These are phyloP conservation scores for Ylistrum balloti DNA, from an alignment of 1,140 invertebrate genomes.

Conservation along the genomic window DNA sequence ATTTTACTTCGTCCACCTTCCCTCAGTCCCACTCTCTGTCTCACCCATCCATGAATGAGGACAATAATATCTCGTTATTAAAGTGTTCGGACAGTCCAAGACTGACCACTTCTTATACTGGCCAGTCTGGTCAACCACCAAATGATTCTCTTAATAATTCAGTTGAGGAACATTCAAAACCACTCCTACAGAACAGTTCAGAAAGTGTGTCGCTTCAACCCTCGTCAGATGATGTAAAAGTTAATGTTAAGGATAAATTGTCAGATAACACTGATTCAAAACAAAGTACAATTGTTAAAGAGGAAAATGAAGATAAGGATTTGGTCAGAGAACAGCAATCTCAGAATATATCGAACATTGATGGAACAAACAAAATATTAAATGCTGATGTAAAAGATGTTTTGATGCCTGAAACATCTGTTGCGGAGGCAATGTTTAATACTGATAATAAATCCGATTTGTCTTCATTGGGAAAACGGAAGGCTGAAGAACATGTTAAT, in stretches of 20 bases:
- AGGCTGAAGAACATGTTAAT: constrained; percentile 54
- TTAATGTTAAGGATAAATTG: not conserved
- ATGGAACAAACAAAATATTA: constrained; percentile 11
- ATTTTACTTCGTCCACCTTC: constrained; percentile 2
- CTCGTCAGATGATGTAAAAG: not conserved
- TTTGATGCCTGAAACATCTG: not conserved
- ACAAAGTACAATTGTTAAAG: not conserved
- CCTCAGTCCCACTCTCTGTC: constrained; percentile 13
- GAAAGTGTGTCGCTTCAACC: not conserved
- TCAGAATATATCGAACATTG: constrained; percentile 40
- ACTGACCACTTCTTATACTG: not conserved
- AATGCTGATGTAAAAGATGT: constrained; percentile 18
- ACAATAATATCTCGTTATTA: constrained; percentile 12
- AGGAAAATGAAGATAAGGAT: not conserved
- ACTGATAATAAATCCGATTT: constrained; percentile 41
- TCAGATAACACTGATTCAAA: not conserved
- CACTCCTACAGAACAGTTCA: not conserved
- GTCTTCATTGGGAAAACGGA: constrained; percentile 53
- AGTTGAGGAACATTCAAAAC: not conserved
- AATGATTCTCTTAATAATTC: not conserved
- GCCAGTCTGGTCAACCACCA: not conserved
- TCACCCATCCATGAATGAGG: not conserved
- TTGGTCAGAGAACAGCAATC: constrained; percentile 20
- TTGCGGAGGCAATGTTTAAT: constrained; percentile 29
- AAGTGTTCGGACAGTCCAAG: constrained; percentile 9